Percentiles rank a stretch among this genome's conserved stretches.
Conservation (phyloP, 2,888 invertebrate genomes). For the Spilarctia lutea region DNA sequence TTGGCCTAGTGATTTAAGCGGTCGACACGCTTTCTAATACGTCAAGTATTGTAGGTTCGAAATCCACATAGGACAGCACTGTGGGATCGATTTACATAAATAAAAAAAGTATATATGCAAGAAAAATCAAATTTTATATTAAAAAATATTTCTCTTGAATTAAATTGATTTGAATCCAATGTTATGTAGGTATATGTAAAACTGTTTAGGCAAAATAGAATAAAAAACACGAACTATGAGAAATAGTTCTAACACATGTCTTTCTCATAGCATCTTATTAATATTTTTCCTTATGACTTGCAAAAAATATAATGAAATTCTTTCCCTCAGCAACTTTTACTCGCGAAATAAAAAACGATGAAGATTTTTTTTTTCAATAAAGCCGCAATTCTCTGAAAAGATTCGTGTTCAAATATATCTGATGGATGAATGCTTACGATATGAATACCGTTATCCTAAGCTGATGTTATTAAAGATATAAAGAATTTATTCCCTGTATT, state of each 20-base stretch:
- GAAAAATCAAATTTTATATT: too few relatives aligned
- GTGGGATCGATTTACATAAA: too few relatives aligned
- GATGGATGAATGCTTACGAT: constrained; percentile 16
- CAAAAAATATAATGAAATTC: neutral
- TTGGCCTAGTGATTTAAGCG: too few relatives aligned
- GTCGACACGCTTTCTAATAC: too few relatives aligned
- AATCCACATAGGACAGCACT: too few relatives aligned
- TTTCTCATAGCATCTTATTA: neutral
- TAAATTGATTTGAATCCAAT: too few relatives aligned
- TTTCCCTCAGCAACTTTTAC: neutral
- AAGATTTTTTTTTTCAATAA: constrained; percentile 8
- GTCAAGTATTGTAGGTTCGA: too few relatives aligned
- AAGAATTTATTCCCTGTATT: constrained; percentile 14
- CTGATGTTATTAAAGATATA: constrained; percentile 18
- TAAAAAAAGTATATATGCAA: too few relatives aligned
- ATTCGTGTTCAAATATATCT: constrained; percentile 8
- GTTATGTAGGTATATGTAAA: too few relatives aligned
- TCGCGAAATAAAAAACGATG: constrained; percentile 5
- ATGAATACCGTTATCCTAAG: constrained; percentile 18
- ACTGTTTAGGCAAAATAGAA: neutral
- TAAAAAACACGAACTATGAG: neutral
- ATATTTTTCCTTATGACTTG: neutral
- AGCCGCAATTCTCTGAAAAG: constrained; percentile 1
- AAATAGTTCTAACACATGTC: neutral
- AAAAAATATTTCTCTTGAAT: too few relatives aligned